Conservation (phyloP, 35 echinoderm and acorn worm genomes). For the Eucidaris tribuloides region DNA sequence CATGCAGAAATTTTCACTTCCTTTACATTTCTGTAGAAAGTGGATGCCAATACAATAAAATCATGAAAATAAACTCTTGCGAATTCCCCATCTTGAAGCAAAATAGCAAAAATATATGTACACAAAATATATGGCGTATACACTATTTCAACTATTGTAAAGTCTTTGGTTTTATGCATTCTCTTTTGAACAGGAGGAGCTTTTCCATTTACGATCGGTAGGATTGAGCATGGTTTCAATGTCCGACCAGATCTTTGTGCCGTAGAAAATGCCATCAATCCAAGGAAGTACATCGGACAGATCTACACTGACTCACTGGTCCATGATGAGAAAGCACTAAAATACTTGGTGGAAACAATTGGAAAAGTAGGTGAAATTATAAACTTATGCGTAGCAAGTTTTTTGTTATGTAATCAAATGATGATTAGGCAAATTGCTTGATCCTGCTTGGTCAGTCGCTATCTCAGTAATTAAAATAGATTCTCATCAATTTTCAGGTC, state of each 20-base stretch:
- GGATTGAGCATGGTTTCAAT: conserved; percentile 95
- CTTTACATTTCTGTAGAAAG: neutral
- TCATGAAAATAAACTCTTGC: too few species aligned
- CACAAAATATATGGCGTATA: too few species aligned
- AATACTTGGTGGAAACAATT: conserved; percentile 77
- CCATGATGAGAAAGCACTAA: conserved; percentile 77
- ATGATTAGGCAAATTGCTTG: too few species aligned
- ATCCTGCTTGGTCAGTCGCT: too few species aligned
- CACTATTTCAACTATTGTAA: neutral
- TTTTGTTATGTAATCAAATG: too few species aligned
- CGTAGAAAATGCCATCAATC: conserved; percentile 83
- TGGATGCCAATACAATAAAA: too few species aligned
- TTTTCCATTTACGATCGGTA: conserved; percentile 92
- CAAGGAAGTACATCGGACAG: conserved; percentile 80
- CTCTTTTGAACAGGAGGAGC: conserved; percentile 58
- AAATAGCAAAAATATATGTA: too few species aligned
- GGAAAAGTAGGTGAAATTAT: conserved; percentile 88
- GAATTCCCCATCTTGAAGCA: too few species aligned
- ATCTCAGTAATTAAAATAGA: too few species aligned
- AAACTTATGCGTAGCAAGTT: too few species aligned
- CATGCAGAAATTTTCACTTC: neutral
- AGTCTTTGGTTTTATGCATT: neutral
- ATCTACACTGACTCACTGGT: conserved; percentile 91
- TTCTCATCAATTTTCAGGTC: too few species aligned
- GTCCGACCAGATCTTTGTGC: conserved; percentile 95